Evolutionary conservation across 2,888 invertebrate genomes (phyloP), one percentile per base, ranked within the genome.

Genomic region (Scaptomyza flava): DNA sequence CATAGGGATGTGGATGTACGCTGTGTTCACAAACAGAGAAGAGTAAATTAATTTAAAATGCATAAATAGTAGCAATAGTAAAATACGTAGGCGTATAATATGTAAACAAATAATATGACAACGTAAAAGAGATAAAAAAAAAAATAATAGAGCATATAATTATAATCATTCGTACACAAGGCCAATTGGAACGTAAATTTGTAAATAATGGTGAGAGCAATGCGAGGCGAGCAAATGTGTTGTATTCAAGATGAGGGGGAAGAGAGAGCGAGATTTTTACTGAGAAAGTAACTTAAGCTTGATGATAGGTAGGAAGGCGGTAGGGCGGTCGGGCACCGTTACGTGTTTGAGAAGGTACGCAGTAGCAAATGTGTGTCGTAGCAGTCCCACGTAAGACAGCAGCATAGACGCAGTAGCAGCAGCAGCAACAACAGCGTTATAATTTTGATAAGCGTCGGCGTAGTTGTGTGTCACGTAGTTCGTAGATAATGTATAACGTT

Each of bases 1-100:
- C 91, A 80, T 92, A 92, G n/a, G 92, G 92, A 90, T 92, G 92
- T 77, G 91, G 90, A 84, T 92, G 92, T 62, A 91, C 88, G 80
- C 92, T 92, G 82, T 61, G 20, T 51, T 34, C 33, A 45, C 20
- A 59, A 41, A 41, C 9, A 54, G 38, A 57, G 45, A 61, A 69
- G 51, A 57, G 51, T 42, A 45, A 36, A 62, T 67, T 61, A 72
- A 56, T 59, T 34, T n/a, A 4, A 23, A 2, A 9, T 31, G 30
- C 31, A 17, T 3, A 56, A 34, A 14, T 27, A 11, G 8, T 14
- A n/a, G 9, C 17, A 9, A 38, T 38, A n/a, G n/a, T 3, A 0
- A 27, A 30, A 50, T 50, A 50, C 50, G 20, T 34, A 65, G 61
- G 17, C 17, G 54, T 38, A 62, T n/a, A 50, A 56, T 64, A 73